Conservation (phyloP, 2,888 invertebrate genomes). For the Cylindroiulus punctatus region DNA sequence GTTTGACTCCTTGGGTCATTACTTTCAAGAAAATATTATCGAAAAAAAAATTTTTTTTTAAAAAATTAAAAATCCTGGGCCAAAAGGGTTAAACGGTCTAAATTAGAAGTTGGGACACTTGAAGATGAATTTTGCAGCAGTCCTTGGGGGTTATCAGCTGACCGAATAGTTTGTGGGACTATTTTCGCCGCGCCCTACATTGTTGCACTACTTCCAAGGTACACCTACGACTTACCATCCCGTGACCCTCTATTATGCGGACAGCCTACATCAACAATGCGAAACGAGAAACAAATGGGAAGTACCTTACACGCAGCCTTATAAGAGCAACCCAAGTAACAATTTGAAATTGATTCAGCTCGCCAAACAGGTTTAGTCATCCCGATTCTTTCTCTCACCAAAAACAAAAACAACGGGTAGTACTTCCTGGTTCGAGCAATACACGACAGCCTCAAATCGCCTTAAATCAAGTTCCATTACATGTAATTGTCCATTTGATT, state of each 20-base stretch:
- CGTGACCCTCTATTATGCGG: neutral
- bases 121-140: neutral
- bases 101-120: neutral
- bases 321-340: neutral
- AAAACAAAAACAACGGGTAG: neutral
- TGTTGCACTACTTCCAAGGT: neutral
- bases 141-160: too few species aligned
- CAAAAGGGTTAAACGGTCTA: neutral
- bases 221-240: constrained; percentile 11
- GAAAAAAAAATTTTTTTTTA: too few species aligned
- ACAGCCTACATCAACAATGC: neutral
- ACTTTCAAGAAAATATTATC: too few species aligned
- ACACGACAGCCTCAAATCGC: neutral
- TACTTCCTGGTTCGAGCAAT: neutral
- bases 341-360: neutral
- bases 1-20: too few species aligned
- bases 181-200: too few species aligned
- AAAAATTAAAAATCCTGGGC: too few species aligned
- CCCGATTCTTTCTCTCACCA: neutral
- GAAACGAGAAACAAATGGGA: neutral
- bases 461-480: too few species aligned
- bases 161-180: too few species aligned
- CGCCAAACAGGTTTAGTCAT: neutral
- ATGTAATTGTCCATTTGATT: too few species aligned
- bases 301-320: neutral